These are phyloP conservation scores for Fissipunctia ypsillon DNA, from an alignment of 2,888 invertebrate genomes.

Conservation along the genomic window DNA sequence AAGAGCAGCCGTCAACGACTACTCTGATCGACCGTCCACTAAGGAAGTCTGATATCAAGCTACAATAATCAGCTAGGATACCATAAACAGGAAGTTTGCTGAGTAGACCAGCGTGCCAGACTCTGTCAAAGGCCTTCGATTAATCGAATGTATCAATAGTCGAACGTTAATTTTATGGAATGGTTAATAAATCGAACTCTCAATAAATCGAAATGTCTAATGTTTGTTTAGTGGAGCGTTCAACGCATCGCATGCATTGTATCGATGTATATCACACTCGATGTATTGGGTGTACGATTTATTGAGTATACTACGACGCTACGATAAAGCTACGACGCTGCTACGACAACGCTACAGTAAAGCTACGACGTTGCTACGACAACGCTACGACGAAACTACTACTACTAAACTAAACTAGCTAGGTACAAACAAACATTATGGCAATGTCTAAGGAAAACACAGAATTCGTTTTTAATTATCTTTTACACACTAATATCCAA, in stretches of 20 bases:
- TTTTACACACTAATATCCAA: neutral
- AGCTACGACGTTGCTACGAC: neutral
- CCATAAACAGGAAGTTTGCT: too few species aligned
- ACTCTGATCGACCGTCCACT: too few species aligned
- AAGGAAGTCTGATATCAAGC: too few species aligned
- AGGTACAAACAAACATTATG: neutral
- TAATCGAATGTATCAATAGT: neutral
- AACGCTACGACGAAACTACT: neutral
- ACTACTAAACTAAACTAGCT: too few species aligned
- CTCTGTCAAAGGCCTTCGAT: too few species aligned
- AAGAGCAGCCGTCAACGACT: too few species aligned
- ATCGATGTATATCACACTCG: neutral
- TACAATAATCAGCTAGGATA: too few species aligned
- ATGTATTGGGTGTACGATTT: neutral
- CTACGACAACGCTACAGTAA: neutral
- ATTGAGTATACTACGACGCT: neutral
- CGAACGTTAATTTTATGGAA: neutral
- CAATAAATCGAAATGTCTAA: neutral
- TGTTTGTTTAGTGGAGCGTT: neutral
- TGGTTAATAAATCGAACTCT: neutral
- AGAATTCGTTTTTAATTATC: neutral
- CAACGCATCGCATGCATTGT: neutral
- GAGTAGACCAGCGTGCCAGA: too few species aligned
- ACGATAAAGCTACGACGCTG: neutral
- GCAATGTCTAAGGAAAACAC: neutral